A percentile compares a stretch with the other conserved stretches of the same genome.
phyloP scores from a whole-genome alignment of 2,888 invertebrate species.

The Bruchidius siliquastri region DNA sequence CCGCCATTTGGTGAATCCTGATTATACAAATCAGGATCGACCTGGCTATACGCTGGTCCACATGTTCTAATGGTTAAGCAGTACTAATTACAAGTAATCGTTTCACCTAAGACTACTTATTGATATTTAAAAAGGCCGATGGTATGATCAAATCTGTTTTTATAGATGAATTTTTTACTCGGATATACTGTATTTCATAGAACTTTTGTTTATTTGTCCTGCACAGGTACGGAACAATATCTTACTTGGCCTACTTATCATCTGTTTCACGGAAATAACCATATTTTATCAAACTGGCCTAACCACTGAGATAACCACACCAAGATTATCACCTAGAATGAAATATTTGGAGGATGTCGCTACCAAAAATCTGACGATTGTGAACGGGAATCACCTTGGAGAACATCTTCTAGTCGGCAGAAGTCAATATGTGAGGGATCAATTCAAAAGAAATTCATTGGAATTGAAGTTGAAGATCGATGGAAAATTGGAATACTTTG shows the following conservation, averaged over 20 bases:
- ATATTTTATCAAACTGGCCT: background rate
- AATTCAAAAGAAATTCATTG: background rate
- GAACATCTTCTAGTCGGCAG: background rate
- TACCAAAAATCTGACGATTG: background rate
- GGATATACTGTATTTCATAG: too few species aligned
- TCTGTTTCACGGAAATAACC: background rate
- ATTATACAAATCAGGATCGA: too few species aligned
- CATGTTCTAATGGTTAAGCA: too few species aligned
- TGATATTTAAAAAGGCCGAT: too few species aligned
- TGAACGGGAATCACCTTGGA: background rate
- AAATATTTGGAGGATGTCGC: background rate
- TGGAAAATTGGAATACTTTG: background rate
- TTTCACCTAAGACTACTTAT: too few species aligned
- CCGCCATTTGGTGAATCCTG: too few species aligned
- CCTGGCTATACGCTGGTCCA: too few species aligned
- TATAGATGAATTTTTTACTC: too few species aligned
- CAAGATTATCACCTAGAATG: background rate
- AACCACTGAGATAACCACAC: background rate
- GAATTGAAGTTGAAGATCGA: background rate
- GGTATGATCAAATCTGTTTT: too few species aligned
- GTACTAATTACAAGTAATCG: too few species aligned
- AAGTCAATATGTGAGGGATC: background rate
- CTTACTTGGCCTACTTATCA: background rate
- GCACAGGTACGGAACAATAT: background rate
- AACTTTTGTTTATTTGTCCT: too few species aligned